These are phyloP conservation scores for Silurus glanis DNA, from an alignment of 2,113 vertebrate species.

Conservation along the genomic window DNA sequence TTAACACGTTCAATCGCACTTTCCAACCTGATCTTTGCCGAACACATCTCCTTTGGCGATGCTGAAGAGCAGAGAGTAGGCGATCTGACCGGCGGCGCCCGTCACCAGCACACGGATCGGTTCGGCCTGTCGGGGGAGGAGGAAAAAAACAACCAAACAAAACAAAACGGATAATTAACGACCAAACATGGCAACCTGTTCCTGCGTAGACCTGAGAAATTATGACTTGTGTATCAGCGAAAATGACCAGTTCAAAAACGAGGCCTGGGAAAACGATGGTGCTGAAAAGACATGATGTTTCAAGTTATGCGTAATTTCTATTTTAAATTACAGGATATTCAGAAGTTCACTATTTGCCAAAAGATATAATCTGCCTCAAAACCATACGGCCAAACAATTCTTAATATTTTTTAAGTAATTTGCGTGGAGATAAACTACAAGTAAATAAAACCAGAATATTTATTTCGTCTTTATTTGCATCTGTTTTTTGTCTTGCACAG, in stretches of 20 bases:
- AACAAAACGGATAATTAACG: neutral
- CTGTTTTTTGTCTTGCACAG: neutral
- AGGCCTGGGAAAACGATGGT: neutral
- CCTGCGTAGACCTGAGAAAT: neutral
- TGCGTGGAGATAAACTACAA: neutral
- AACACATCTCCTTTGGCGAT: slow-evolving; percentile 98
- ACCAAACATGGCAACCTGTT: neutral
- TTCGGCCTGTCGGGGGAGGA: slow-evolving; percentile 73
- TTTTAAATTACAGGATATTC: neutral
- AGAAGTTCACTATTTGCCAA: neutral
- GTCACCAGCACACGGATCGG: slow-evolving; percentile 92
- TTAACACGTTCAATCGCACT: neutral
- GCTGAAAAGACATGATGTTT: neutral
- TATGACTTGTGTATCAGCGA: neutral
- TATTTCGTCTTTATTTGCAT: neutral
- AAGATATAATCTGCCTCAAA: neutral
- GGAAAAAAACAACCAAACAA: neutral
- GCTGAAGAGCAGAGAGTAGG: slow-evolving; percentile 93
- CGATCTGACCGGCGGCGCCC: slow-evolving; percentile 94
- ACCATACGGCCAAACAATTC: neutral
- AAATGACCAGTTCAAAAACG: neutral
- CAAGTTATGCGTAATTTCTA: neutral
- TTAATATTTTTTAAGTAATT: neutral
- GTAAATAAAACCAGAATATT: neutral
- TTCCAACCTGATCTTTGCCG: slow-evolving; percentile 89